These are phyloP conservation scores for Drosophila obscura DNA, from an alignment of 1,140 invertebrate species.

Conservation along the genomic window DNA sequence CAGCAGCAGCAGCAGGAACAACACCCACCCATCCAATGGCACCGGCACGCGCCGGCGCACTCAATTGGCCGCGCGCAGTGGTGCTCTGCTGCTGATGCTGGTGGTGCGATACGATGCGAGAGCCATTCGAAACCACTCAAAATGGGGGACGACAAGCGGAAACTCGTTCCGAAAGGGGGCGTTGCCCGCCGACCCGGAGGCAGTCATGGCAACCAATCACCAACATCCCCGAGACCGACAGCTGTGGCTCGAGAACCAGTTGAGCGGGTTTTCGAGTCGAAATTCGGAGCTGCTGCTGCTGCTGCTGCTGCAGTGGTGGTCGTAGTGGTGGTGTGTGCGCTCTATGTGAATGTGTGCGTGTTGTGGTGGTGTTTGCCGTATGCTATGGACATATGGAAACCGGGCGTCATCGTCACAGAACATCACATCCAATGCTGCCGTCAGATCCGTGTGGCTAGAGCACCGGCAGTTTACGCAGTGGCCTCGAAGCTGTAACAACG, in stretches of 20 bases:
- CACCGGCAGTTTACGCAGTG: conserved; percentile 75
- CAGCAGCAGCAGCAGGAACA: conserved; percentile 19
- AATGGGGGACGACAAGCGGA: conserved; percentile 57
- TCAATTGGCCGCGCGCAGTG: conserved; percentile 55
- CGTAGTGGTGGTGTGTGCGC: conserved; percentile 3
- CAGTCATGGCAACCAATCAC: conserved; percentile 72
- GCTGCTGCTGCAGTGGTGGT: conserved; percentile 1
- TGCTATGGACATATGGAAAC: conserved; percentile 47
- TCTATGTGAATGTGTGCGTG: conserved; percentile 21
- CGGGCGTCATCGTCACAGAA: conserved; percentile 42
- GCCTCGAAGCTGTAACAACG: conserved; percentile 80
- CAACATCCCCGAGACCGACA: conserved; percentile 53
- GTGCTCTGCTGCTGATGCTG: too few relatives aligned
- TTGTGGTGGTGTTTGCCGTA: conserved; percentile 38
- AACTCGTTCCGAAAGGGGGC: conserved; percentile 59
- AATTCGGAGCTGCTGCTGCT: conserved; percentile 12
- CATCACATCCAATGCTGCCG: conserved; percentile 52
- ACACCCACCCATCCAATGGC: conserved; percentile 27
- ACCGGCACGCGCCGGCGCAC: conserved; percentile 78
- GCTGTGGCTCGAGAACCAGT: conserved; percentile 67
- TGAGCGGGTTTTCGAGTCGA: conserved; percentile 62
- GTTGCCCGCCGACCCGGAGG: conserved; percentile 42
- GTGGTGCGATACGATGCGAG: not conserved
- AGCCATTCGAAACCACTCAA: conserved; percentile 59
- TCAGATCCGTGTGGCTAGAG: conserved; percentile 60